Conservation (phyloP, 2,113 vertebrate genomes). For the Lasiurus borealis region DNA sequence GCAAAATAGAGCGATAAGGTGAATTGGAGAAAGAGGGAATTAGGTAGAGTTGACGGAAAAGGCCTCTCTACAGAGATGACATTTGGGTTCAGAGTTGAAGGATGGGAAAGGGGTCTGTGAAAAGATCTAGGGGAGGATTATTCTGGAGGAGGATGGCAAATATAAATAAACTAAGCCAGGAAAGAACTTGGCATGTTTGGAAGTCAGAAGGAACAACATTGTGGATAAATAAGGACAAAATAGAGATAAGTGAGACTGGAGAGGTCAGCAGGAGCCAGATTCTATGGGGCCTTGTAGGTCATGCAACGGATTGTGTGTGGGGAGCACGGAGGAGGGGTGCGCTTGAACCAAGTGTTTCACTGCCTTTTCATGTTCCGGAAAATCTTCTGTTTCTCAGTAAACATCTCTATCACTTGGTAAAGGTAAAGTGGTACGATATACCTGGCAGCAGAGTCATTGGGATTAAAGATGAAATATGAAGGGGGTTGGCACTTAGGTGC, state of each 20-base stretch:
- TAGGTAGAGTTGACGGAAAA: background rate
- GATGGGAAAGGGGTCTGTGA: background rate
- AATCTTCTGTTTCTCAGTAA: background rate
- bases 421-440: background rate
- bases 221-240: background rate
- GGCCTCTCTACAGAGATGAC: background rate
- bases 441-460: background rate
- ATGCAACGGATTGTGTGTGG: background rate
- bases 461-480: background rate
- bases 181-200: background rate
- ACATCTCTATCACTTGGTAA: background rate
- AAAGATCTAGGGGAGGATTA: background rate
- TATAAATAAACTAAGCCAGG: background rate
- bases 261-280: background rate
- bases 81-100: constrained; percentile 23
- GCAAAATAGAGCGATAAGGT: background rate
- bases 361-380: background rate
- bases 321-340: no score
- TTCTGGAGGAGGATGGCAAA: background rate
- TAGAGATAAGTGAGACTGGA: background rate
- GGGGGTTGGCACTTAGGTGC: background rate
- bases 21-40: background rate
- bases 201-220: background rate
- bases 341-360: background rate
- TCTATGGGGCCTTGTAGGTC: background rate